phyloP scores from a whole-genome alignment of 2,113 vertebrate species.

The Neodon shergylaensis region DNA sequence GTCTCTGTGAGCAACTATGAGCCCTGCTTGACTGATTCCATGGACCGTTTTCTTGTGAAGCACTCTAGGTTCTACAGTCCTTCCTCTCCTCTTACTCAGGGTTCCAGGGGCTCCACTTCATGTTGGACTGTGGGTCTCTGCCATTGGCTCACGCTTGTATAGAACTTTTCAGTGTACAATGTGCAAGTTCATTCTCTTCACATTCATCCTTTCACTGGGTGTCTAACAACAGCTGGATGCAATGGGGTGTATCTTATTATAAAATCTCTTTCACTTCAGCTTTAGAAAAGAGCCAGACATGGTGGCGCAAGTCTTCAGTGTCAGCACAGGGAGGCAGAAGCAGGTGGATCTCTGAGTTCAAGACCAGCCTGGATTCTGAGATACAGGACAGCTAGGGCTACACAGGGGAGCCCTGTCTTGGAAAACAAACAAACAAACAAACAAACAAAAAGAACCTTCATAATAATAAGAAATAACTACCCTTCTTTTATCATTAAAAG shows the following conservation, averaged over 20 bases:
- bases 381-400: background rate
- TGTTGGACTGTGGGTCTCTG: background rate
- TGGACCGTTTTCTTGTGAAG: background rate
- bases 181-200: background rate
- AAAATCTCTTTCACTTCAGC: background rate
- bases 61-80: background rate
- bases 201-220: background rate
- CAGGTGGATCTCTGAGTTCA: background rate
- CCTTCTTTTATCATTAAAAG: background rate
- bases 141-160: background rate
- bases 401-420: background rate
- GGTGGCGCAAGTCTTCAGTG: background rate
- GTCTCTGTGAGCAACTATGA: background rate
- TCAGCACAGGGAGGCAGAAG: background rate
- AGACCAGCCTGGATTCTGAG: background rate
- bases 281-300: background rate
- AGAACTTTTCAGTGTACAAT: background rate
- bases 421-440: background rate
- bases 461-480: background rate
- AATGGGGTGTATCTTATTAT: background rate
- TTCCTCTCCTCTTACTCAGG: background rate
- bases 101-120: fast-evolving
- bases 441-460: background rate
- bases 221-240: slow-evolving; percentile 18
- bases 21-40: background rate